These are phyloP conservation scores for Nerophis ophidion DNA, from an alignment of 2,113 vertebrate genomes.

Conservation along the genomic window DNA sequence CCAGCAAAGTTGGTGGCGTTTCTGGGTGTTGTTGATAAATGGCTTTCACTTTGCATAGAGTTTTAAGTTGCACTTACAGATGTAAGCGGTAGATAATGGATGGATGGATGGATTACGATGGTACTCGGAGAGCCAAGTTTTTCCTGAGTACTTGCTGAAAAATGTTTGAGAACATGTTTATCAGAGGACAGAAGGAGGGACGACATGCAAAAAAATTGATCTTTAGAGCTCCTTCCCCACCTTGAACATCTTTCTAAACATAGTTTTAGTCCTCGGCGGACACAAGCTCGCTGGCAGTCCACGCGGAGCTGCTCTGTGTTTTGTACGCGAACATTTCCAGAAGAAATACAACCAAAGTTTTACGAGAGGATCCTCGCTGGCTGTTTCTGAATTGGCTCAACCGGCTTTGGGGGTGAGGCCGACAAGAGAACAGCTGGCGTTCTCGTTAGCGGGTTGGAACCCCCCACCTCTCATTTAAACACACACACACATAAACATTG, in stretches of 20 bases:
- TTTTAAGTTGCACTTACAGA: no score
- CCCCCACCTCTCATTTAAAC: neutral
- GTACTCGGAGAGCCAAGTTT: no score
- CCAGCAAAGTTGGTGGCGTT: no score
- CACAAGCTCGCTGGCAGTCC: constrained; percentile 19
- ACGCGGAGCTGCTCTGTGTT: constrained; percentile 18
- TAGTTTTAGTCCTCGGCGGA: constrained; percentile 38
- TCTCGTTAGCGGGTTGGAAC: constrained; percentile 36
- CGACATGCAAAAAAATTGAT: constrained; percentile 17
- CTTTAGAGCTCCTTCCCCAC: constrained; percentile 18
- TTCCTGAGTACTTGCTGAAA: no score
- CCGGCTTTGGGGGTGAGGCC: constrained; percentile 48
- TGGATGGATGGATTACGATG: no score
- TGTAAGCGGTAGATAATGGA: no score
- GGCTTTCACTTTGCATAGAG: no score
- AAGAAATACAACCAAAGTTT: constrained; percentile 34
- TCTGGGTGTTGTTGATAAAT: no score
- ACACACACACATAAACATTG: constrained; percentile 10
- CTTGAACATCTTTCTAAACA: constrained; percentile 25
- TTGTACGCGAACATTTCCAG: constrained; percentile 3
- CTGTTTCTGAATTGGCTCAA: constrained; percentile 39
- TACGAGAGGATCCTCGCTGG: constrained; percentile 22
- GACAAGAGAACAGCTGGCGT: constrained; percentile 63
- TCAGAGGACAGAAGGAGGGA: constrained; percentile 6
- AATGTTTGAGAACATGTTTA: no score